These are phyloP conservation scores for Athetis lepigone DNA, from an alignment of 2,888 invertebrate species.

Conservation along the genomic window DNA sequence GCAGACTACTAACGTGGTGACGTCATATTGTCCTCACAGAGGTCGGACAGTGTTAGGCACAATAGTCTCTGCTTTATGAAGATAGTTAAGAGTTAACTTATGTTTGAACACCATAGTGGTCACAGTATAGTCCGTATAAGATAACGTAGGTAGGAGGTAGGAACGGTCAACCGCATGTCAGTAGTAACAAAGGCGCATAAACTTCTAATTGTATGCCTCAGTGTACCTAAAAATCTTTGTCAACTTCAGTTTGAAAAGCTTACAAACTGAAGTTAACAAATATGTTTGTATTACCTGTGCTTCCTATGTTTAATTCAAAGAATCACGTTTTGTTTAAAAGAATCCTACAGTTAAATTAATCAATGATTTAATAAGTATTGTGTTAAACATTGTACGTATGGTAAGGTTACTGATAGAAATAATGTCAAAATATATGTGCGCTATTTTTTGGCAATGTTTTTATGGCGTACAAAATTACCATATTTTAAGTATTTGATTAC, in stretches of 20 bases:
- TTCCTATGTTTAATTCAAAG: not conserved
- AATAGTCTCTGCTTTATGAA: conserved; percentile 7
- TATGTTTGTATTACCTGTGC: too few species aligned
- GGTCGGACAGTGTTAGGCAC: conserved; percentile 11
- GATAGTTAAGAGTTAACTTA: not conserved
- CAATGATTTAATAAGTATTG: too few species aligned
- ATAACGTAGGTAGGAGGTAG: not conserved
- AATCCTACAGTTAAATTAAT: not conserved
- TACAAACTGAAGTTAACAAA: too few species aligned
- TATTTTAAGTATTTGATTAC: too few species aligned
- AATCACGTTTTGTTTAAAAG: not conserved
- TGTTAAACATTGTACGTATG: too few species aligned
- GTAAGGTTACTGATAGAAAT: too few species aligned
- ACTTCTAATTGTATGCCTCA: too few species aligned
- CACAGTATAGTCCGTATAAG: not conserved
- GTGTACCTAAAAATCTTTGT: not conserved
- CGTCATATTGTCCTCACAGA: conserved; percentile 16
- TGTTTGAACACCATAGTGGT: not conserved
- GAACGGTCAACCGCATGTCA: too few species aligned
- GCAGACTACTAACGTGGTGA: conserved; percentile 22
- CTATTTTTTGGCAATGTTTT: too few species aligned
- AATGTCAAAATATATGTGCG: too few species aligned
- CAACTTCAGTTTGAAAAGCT: not conserved
- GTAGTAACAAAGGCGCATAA: too few species aligned
- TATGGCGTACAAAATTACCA: too few species aligned